Conservation (phyloP, 2,888 invertebrate genomes). For the Polia nebulosa region DNA sequence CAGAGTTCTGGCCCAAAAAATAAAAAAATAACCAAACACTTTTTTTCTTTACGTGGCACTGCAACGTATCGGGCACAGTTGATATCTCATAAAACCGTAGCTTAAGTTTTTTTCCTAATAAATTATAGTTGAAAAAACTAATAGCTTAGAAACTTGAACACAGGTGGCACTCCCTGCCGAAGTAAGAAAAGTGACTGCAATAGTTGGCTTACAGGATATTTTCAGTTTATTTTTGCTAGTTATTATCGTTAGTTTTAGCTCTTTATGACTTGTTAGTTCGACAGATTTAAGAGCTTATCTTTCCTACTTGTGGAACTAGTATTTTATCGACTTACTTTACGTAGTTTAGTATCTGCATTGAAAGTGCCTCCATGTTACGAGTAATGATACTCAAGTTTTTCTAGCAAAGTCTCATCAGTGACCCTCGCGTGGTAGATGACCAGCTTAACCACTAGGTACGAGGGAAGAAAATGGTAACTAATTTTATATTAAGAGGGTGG, state of each 20-base stretch:
- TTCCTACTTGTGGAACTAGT: not conserved
- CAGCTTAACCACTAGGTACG: too few species aligned
- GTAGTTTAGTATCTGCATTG: not conserved
- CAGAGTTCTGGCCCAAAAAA: too few species aligned
- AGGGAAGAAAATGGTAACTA: too few species aligned
- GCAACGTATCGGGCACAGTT: too few species aligned
- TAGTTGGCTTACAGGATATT: not conserved
- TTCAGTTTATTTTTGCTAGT: slow-evolving; percentile 16
- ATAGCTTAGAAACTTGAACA: slow-evolving; percentile 24
- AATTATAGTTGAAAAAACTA: slow-evolving; percentile 3
- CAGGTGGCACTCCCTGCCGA: slow-evolving; percentile 46
- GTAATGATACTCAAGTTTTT: not conserved
- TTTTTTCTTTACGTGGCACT: too few species aligned
- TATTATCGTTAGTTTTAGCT: slow-evolving; percentile 30
- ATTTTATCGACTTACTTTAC: slow-evolving; percentile 13
- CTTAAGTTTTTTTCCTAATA: slow-evolving; percentile 6
- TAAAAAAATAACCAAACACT: too few species aligned
- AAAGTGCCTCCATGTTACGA: not conserved
- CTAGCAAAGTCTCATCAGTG: too few species aligned
- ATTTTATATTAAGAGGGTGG: too few species aligned
- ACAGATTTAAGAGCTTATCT: slow-evolving; percentile 14
- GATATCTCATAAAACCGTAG: not conserved
- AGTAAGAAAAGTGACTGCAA: slow-evolving; percentile 17
- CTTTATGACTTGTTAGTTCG: slow-evolving; percentile 24
- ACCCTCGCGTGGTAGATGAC: too few species aligned